Evolutionary conservation across 2,797 vertebrate genomes (phyloP).

Genomic region (Neomorphus geoffroyi): DNA sequence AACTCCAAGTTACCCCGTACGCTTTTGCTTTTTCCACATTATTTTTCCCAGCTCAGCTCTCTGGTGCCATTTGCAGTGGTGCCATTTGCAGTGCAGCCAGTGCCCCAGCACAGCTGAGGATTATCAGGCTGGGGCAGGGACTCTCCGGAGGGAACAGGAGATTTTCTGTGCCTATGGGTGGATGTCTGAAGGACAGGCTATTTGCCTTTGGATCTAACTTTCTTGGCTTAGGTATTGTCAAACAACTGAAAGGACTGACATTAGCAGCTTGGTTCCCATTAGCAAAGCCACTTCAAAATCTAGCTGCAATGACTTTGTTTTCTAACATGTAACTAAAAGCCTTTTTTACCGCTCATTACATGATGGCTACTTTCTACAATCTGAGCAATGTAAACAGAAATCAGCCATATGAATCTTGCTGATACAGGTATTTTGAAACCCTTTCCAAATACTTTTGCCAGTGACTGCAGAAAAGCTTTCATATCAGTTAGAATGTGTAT

Average conservation of each 20-base stretch:
- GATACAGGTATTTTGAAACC: background rate
- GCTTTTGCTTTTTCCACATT: background rate
- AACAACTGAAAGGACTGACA: background rate
- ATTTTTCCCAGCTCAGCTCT: background rate
- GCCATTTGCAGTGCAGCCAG: background rate
- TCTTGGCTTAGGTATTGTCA: constrained; percentile 16
- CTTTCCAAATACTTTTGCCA: background rate
- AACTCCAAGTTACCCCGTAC: background rate
- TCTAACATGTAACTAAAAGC: background rate
- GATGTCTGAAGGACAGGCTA: background rate
- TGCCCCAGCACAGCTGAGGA: background rate
- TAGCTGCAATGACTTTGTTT: background rate
- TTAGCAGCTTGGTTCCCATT: background rate
- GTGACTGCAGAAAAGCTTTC: constrained; percentile 22
- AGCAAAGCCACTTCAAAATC: constrained; percentile 14
- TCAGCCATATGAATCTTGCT: background rate
- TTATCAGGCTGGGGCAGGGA: background rate
- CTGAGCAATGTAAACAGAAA: background rate
- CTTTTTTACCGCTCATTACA: background rate
- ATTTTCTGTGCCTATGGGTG: background rate
- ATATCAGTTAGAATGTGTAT: background rate
- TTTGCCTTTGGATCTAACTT: background rate
- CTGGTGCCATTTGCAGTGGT: background rate
- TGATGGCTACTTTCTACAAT: background rate
- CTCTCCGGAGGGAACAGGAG: background rate